These are phyloP conservation scores for Thera britannica DNA, from an alignment of 2,888 invertebrate genomes.

Conservation along the genomic window DNA sequence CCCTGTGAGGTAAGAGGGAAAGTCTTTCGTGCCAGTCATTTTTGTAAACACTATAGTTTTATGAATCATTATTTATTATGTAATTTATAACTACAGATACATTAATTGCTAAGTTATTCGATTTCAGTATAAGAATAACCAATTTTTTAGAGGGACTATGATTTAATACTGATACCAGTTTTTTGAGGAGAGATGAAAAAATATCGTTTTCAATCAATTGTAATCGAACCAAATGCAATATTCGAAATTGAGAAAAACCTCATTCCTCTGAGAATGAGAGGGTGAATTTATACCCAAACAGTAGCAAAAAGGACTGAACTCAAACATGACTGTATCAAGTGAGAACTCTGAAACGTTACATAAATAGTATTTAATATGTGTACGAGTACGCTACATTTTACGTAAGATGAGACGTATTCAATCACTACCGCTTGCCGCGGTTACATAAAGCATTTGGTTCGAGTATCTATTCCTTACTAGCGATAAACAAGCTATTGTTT, in stretches of 20 bases:
- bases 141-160: background rate
- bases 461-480: constrained; percentile 54
- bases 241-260: constrained; percentile 4
- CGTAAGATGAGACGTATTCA: constrained; percentile 78
- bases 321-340: constrained; percentile 39
- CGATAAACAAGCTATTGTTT: constrained; percentile 48
- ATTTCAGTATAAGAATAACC: background rate
- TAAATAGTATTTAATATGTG: constrained; percentile 66
- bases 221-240: constrained; percentile 8
- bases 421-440: constrained; percentile 69
- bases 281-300: constrained; percentile 34
- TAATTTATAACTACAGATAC: constrained; percentile 16
- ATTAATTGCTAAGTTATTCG: constrained; percentile 15
- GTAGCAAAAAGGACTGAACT: constrained; percentile 38
- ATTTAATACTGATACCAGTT: background rate
- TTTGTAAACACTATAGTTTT: constrained; percentile 19
- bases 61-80: constrained; percentile 27
- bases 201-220: background rate
- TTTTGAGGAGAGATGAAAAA: no score
- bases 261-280: constrained; percentile 17
- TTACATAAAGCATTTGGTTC: constrained; percentile 61
- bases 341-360: constrained; percentile 60
- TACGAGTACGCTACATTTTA: constrained; percentile 71
- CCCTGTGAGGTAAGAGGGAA: constrained; percentile 33
- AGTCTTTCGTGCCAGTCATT: constrained; percentile 26